phyloP scores from a whole-genome alignment of 2,888 invertebrate genomes.

The Drosophila ezoana region DNA sequence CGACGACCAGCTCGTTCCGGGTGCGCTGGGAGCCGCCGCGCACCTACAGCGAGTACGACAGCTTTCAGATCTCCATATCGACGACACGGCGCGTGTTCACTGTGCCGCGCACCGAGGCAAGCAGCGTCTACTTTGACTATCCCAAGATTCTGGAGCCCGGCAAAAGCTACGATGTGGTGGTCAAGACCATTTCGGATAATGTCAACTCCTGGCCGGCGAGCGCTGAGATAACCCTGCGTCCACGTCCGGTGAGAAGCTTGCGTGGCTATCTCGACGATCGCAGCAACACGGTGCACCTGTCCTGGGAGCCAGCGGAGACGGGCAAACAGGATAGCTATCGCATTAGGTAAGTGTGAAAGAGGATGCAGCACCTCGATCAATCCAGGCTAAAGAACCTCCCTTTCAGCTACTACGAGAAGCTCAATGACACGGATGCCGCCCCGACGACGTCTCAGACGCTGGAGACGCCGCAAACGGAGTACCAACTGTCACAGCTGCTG shows the following conservation, averaged over 20 bases:
- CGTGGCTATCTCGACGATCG: slow-evolving; percentile 88
- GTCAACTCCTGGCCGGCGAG: slow-evolving; percentile 96
- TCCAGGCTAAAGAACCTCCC: neutral
- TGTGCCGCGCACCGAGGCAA: slow-evolving; percentile 87
- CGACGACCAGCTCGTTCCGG: slow-evolving; percentile 91
- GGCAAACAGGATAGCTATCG: slow-evolving; percentile 93
- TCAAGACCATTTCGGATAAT: slow-evolving; percentile 97
- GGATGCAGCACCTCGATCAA: neutral
- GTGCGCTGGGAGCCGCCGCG: slow-evolving; percentile 95
- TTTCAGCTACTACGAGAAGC: slow-evolving; percentile 91
- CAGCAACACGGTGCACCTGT: slow-evolving; percentile 89
- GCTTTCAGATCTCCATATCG: slow-evolving; percentile 93
- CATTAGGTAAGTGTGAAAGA: slow-evolving; percentile 79
- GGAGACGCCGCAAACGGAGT: slow-evolving; percentile 88
- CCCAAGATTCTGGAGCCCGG: slow-evolving; percentile 94
- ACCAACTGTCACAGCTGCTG: slow-evolving; percentile 90
- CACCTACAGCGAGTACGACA: slow-evolving; percentile 94
- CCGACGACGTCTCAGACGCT: slow-evolving; percentile 84
- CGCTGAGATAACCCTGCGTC: slow-evolving; percentile 93
- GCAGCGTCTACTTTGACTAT: slow-evolving; percentile 89
- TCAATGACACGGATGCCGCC: slow-evolving; percentile 91
- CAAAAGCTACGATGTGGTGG: slow-evolving; percentile 94
- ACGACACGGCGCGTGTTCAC: slow-evolving; percentile 88
- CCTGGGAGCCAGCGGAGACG: slow-evolving; percentile 91
- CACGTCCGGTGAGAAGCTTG: slow-evolving; percentile 90